Base-by-base conservation (phyloP, 2,888 invertebrate genomes). In the Cartodere bifasciata region DNA sequence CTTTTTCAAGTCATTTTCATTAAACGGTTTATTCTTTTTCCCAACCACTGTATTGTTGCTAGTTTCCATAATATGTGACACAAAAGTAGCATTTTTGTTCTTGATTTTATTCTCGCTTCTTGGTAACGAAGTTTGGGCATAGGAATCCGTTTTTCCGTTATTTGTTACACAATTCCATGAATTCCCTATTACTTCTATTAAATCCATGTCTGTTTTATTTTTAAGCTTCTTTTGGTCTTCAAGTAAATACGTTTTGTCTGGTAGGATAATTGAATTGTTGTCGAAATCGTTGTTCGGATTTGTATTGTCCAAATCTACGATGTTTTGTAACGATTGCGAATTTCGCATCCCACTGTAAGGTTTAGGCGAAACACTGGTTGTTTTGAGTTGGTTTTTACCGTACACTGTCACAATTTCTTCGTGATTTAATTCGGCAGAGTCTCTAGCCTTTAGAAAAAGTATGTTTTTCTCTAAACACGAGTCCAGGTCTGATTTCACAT, bases 201-300 rank as follows among this genome's bases (percentile, higher is more conserved):
- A 42, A 44, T 61, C 57, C 37, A 57, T 41, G 38, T 60, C 59
- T 1, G 53, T 50, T 36, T 57, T 56, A 30, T 46, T 50, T 36
- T 43, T 52, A 9, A 38, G 23, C 35, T 48, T 50, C 32, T 43
- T 51, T 13, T 39, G 29, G 4, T 28, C 26, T 16, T 49, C 47
- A 10, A 50, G 31, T 29, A 52, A 41, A 31, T 44, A 42, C 15
- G 51, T 50, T 27, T 48, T 49, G 28, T 60, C 60, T 3, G 56
- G 51, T 42, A 56, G 58, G 13, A 60, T 47, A 3, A 60, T 51
- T 3, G 52, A 49, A 34, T 60, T 60, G 34, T 59, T 57, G 41
- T 60, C 60, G 41, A 58, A 60, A 43, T 60, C 60, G 38, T 60
- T 59, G 36, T 56, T 60, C 3, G 58, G 51, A 39, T 60, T 60